These are phyloP conservation scores for Hetaerina titia DNA, from an alignment of 2,888 invertebrate species.

Conservation along the genomic window DNA sequence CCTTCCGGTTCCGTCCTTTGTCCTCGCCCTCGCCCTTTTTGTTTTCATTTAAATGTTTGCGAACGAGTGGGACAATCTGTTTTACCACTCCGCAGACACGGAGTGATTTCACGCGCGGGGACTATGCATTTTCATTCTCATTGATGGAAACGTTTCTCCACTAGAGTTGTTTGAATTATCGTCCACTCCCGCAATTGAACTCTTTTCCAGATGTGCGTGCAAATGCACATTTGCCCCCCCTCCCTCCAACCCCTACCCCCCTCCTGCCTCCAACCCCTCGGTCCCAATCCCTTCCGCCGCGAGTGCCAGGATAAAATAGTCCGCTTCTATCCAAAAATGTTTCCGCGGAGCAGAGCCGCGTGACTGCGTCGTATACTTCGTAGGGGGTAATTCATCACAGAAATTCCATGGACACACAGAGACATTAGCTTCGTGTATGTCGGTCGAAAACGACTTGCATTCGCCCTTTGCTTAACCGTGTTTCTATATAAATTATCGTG, in stretches of 20 bases:
- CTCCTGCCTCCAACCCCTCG: neutral
- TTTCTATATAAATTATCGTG: conserved; percentile 1
- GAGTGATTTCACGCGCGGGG: conserved; percentile 7
- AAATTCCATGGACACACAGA: neutral
- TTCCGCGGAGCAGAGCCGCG: neutral
- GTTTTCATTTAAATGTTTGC: neutral
- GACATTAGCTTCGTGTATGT: neutral
- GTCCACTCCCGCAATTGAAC: conserved; percentile 12
- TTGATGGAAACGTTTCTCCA: neutral
- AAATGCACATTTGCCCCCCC: neutral
- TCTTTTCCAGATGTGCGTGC: neutral
- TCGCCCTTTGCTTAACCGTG: neutral
- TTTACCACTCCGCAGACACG: conserved; percentile 3
- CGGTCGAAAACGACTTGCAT: neutral
- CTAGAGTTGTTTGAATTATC: conserved; percentile 30
- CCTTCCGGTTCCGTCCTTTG: neutral
- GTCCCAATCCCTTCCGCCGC: neutral
- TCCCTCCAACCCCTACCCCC: neutral
- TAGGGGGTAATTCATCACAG: neutral
- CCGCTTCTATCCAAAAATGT: neutral
- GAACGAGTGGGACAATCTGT: conserved; percentile 22
- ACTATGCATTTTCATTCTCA: neutral
- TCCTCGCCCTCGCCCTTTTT: neutral
- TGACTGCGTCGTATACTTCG: neutral
- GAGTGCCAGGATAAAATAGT: neutral